A percentile compares a stretch with the other conserved stretches of the same genome.
These are phyloP conservation scores for Lutraria lutraria DNA, from an alignment of 2,888 invertebrate species.

Conservation along the genomic window DNA sequence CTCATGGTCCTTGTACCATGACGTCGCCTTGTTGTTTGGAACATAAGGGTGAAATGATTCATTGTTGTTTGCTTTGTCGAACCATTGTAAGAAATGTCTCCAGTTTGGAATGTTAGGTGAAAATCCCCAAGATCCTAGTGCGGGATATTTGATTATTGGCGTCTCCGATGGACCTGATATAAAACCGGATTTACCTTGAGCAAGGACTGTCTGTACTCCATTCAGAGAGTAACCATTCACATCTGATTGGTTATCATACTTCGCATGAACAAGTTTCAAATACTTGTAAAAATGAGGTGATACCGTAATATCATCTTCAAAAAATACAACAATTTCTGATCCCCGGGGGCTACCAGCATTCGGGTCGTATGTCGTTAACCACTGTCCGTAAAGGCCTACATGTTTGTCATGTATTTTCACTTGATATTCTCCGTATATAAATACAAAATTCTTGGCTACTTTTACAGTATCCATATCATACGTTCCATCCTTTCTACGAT, in stretches of 20 bases:
- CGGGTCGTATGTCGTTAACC: slow-evolving; percentile 78
- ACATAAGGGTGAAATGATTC: slow-evolving; percentile 75
- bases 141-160: slow-evolving; percentile 72
- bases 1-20: slow-evolving; percentile 75
- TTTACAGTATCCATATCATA: slow-evolving; percentile 49
- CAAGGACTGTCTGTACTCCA: slow-evolving; percentile 69
- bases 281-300: slow-evolving; percentile 78
- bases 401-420: slow-evolving; percentile 63
- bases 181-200: slow-evolving; percentile 13
- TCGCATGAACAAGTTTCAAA: slow-evolving; percentile 76
- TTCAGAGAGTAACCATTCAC: slow-evolving; percentile 77
- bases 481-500: slow-evolving; percentile 57
- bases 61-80: slow-evolving; percentile 50
- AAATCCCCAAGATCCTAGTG: slow-evolving; percentile 80
- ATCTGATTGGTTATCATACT: slow-evolving; percentile 69
- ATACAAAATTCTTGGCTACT: slow-evolving; percentile 54
- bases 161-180: slow-evolving; percentile 61
- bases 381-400: slow-evolving; percentile 73
- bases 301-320: slow-evolving; percentile 82
- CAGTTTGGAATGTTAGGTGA: slow-evolving; percentile 75
- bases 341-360: slow-evolving; percentile 54
- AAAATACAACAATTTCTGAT: slow-evolving; percentile 78
- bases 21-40: slow-evolving; percentile 73
- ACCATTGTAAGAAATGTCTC: slow-evolving; percentile 74
- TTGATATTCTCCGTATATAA: slow-evolving; percentile 58